A percentile compares a stretch with the other conserved stretches of the same genome.
phyloP scores from a whole-genome alignment of 2,888 invertebrate genomes.

The Dryocosmus kuriphilus region DNA sequence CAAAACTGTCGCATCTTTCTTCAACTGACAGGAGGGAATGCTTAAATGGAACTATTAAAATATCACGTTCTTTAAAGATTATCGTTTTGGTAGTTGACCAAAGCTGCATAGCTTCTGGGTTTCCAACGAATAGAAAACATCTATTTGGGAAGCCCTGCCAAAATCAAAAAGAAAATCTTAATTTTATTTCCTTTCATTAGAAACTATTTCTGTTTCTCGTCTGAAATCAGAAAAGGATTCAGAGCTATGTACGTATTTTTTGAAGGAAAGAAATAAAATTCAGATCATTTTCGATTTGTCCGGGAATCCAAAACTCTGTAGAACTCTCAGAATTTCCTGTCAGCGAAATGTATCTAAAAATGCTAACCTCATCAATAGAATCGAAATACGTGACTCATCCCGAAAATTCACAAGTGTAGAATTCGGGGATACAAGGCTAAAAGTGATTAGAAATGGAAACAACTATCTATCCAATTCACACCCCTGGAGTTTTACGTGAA shows the following conservation, averaged over 20 bases:
- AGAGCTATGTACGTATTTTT: background rate
- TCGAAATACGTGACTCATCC: conserved; percentile 9
- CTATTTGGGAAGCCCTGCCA: background rate
- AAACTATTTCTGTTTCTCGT: background rate
- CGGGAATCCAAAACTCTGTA: background rate
- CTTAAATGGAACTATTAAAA: conserved; percentile 2
- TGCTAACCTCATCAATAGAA: background rate
- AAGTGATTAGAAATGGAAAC: conserved; percentile 15
- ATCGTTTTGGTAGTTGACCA: background rate
- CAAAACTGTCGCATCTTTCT: conserved; percentile 56
- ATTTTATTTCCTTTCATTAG: background rate
- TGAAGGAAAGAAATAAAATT: background rate
- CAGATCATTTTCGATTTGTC: background rate
- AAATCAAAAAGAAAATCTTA: background rate
- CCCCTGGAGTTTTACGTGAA: background rate
- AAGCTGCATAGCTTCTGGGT: background rate
- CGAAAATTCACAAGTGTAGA: background rate
- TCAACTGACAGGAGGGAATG: conserved; percentile 31
- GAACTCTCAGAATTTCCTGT: conserved; percentile 9
- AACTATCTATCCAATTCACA: conserved; percentile 11
- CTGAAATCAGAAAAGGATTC: too few relatives aligned
- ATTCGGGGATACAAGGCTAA: background rate
- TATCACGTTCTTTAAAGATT: conserved; percentile 20
- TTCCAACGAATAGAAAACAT: background rate
- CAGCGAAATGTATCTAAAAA: conserved; percentile 13